Percentiles rank a stretch among this genome's conserved stretches.
These are phyloP conservation scores for Fukomys damarensis DNA, from an alignment of 2,113 vertebrate genomes.

Conservation along the genomic window DNA sequence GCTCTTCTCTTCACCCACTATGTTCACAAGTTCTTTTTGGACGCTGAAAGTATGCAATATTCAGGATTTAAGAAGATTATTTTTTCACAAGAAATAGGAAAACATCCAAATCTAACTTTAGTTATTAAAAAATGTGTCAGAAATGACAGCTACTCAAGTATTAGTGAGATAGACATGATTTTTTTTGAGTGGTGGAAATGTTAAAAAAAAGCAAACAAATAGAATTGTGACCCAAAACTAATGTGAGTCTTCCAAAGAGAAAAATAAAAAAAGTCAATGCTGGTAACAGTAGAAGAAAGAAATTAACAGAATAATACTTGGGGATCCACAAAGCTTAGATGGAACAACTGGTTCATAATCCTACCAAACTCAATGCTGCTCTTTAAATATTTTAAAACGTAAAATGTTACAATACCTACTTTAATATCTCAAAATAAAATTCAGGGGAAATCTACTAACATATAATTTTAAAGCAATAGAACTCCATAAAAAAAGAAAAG, in stretches of 20 bases:
- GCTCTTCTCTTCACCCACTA: background rate
- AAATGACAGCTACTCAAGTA: background rate
- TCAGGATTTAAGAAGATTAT: slow-evolving; percentile 36
- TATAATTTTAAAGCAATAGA: background rate
- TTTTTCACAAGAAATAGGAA: slow-evolving; percentile 30
- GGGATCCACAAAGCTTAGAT: background rate
- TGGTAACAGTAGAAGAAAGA: background rate
- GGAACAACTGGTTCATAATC: background rate
- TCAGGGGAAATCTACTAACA: background rate
- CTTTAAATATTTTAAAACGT: background rate
- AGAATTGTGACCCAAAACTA: background rate
- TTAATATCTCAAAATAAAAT: background rate
- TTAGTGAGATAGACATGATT: background rate
- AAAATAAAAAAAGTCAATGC: background rate
- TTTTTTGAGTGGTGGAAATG: background rate
- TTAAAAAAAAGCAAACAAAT: background rate
- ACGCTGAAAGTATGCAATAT: background rate
- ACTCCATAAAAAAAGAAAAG: slow-evolving; percentile 16
- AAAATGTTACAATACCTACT: background rate
- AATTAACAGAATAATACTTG: background rate
- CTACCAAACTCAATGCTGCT: background rate
- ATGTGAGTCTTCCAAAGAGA: background rate
- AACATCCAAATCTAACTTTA: background rate
- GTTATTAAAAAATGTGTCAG: background rate
- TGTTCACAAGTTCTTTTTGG: background rate